These are phyloP conservation scores for Acleris laterana DNA, from an alignment of 2,888 invertebrate species.

Conservation along the genomic window DNA sequence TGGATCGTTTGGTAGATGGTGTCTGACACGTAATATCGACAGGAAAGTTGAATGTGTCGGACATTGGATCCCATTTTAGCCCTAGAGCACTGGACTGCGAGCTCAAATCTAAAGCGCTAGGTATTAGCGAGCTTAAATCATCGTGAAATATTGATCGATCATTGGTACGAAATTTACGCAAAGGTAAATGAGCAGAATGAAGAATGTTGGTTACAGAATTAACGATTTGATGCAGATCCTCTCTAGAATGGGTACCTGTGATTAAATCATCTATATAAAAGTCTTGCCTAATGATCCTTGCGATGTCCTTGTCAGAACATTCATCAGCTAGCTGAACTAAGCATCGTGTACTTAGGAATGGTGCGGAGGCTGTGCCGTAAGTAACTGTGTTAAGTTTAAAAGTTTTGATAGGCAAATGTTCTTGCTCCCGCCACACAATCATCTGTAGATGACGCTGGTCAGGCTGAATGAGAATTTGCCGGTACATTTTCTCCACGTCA, in stretches of 20 bases:
- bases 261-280: too few species aligned
- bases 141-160: constrained; percentile 11
- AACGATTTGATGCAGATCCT: constrained; percentile 21
- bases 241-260: background rate
- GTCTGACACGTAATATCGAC: constrained; percentile 7
- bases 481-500: constrained; percentile 36
- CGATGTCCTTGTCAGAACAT: too few species aligned
- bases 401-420: background rate
- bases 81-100: constrained; percentile 16
- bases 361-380: too few species aligned
- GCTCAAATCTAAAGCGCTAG: constrained; percentile 11
- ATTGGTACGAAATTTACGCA: constrained; percentile 30
- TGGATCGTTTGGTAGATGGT: constrained; percentile 8
- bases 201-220: constrained; percentile 11
- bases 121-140: background rate
- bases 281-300: too few species aligned
- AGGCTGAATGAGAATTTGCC: constrained; percentile 27
- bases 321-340: too few species aligned
- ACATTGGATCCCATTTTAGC: constrained; percentile 9
- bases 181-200: constrained; percentile 11
- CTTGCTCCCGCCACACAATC: constrained; percentile 35
- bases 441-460: constrained; percentile 32
- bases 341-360: too few species aligned
- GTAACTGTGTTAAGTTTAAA: background rate
- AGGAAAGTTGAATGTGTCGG: constrained; percentile 14